Evolutionary conservation across 2,113 vertebrate species (phyloP), one percentile per base, ranked within the genome.

Genomic region (Pygoscelis adeliae): DNA sequence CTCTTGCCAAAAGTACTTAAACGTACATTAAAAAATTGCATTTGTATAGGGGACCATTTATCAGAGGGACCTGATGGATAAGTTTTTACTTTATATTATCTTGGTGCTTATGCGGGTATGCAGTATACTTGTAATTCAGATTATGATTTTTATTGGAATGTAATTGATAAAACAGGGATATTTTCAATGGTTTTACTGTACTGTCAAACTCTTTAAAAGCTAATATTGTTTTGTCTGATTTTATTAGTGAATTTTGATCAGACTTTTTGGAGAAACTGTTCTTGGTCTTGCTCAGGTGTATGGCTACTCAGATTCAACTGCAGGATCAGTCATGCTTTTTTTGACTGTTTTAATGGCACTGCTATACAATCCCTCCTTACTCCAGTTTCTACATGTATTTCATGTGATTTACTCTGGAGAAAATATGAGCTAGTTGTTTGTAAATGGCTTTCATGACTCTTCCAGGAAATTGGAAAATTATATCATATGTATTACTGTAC

Each of bases 41-140:
- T 94, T 90, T 93, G 53, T 94, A 12, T 66, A 26, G 58, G 95
- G 96, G 93, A 94, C 85, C 93, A 95, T 96, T 97, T 93, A 49
- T 71, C 62, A 91, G 88, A 87, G 53, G 84, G 40, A 89, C 83
- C 83, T 69, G 23, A 72, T 84, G 74, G 65, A 56, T 82, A 69
- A 63, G 47, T 38, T 93, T 96, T 80, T 74, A 73, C 59, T 87
- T 90, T 63, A 10, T 87, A 87, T 71, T 76, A 76, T 72, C 56
- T 65, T 73, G 83, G 49, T 80, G 66, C 73, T 72, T 89, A 58
- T 27, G 63, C 47, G 52, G 29, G 38, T 80, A 72, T 19, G 27
- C 69, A 46, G 42, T 69, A 62, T 66, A 56, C 20, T 76, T 82
- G 74, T 90, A 82, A 91, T 80, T 85, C 62, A 83, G 25, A 73